Conservation (phyloP, 2,888 invertebrate genomes). For the Amiota communis region DNA sequence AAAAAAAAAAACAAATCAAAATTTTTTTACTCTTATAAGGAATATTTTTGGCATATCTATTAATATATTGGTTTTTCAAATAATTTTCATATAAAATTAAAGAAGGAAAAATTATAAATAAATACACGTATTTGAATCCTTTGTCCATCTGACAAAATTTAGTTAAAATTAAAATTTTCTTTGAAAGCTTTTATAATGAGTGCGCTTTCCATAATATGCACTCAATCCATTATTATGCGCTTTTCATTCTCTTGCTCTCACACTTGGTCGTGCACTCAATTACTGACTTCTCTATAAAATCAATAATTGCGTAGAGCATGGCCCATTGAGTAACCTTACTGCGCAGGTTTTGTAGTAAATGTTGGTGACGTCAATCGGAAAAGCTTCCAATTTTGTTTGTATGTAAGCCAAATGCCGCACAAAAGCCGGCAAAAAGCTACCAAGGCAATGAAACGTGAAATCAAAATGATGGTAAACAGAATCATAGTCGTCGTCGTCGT, state of each 20-base stretch:
- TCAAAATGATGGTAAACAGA: slow-evolving; percentile 37
- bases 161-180: no score
- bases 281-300: slow-evolving; percentile 39
- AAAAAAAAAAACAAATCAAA: slow-evolving; percentile 38
- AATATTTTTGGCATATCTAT: slow-evolving; percentile 45
- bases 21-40: slow-evolving; percentile 38
- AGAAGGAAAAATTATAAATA: no score
- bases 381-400: slow-evolving; percentile 53
- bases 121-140: no score
- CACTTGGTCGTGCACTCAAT: not conserved
- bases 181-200: not conserved
- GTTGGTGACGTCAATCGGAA: slow-evolving; percentile 69
- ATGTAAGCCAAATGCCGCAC: slow-evolving; percentile 33
- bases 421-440: slow-evolving; percentile 58
- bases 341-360: slow-evolving; percentile 58
- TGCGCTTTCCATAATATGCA: not conserved
- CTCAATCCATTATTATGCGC: slow-evolving; percentile 10
- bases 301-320: slow-evolving; percentile 61
- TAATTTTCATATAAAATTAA: no score
- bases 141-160: no score
- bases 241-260: slow-evolving; percentile 13
- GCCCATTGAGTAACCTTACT: slow-evolving; percentile 50
- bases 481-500: slow-evolving; percentile 38
- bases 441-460: slow-evolving; percentile 27
- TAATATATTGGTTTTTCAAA: no score